Conservation (phyloP, 2,113 vertebrate species). For the Laterallus jamaicensis region DNA sequence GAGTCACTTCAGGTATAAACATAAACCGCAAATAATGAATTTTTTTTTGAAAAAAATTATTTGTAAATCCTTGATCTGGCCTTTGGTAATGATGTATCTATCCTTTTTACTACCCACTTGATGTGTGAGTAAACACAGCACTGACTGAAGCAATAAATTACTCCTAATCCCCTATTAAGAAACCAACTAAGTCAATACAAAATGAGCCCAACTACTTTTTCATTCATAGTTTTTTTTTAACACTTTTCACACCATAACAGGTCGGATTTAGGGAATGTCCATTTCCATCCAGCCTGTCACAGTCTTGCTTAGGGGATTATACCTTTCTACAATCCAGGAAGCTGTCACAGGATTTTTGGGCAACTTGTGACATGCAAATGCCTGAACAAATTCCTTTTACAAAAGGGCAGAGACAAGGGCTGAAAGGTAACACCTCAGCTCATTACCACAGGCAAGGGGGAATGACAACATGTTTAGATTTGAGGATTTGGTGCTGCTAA, state of each 20-base stretch:
- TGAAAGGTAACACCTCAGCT: neutral
- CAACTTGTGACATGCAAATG: neutral
- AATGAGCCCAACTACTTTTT: neutral
- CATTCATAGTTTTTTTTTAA: neutral
- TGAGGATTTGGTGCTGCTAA: neutral
- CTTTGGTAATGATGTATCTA: constrained; percentile 42
- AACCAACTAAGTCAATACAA: neutral
- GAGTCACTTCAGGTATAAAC: neutral
- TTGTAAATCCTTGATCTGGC: constrained; percentile 38
- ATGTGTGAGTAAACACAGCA: constrained; percentile 39
- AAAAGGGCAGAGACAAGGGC: neutral
- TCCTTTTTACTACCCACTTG: constrained; percentile 43
- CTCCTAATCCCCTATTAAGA: constrained; percentile 22
- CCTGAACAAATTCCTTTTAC: neutral
- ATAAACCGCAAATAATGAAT: constrained; percentile 27
- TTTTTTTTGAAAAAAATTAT: neutral
- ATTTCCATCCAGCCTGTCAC: neutral
- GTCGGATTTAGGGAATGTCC: neutral
- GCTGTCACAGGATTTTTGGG: neutral
- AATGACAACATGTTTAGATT: neutral
- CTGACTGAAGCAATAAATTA: constrained; percentile 33
- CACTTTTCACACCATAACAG: neutral
- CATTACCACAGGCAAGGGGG: neutral
- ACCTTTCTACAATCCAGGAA: neutral
- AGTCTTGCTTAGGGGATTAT: neutral